phyloP scores from a whole-genome alignment of 1,140 invertebrate species.

The Drosophila miranda region DNA sequence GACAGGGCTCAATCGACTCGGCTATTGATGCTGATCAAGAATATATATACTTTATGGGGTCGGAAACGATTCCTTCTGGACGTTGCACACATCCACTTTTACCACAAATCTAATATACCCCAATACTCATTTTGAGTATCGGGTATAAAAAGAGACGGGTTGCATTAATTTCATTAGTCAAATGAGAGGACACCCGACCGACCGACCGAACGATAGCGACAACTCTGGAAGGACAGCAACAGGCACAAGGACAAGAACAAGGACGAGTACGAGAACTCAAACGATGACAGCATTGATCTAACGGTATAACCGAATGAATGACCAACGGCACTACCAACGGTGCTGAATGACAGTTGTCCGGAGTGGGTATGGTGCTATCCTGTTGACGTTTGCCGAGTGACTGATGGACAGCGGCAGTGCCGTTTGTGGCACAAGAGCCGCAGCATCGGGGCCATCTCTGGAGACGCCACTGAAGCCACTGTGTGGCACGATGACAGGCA shows the following conservation, averaged over 20 bases:
- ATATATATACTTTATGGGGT: too few relatives aligned
- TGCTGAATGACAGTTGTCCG: slow-evolving; percentile 21
- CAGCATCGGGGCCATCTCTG: slow-evolving; percentile 15
- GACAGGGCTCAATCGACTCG: too few relatives aligned
- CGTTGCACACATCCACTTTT: too few relatives aligned
- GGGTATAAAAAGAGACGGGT: slow-evolving; percentile 51
- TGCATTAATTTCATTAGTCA: slow-evolving; percentile 75
- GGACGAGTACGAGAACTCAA: too few relatives aligned
- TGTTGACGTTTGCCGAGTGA: slow-evolving; percentile 62
- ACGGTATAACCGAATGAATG: slow-evolving; percentile 8
- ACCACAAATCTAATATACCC: too few relatives aligned
- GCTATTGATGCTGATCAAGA: too few relatives aligned
- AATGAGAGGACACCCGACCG: slow-evolving; percentile 12
- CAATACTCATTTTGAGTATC: too few relatives aligned
- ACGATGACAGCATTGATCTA: slow-evolving; percentile 30
- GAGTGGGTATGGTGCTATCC: slow-evolving; percentile 37
- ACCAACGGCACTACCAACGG: neutral
- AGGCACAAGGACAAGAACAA: slow-evolving; percentile 40
- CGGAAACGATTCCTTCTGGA: too few relatives aligned
- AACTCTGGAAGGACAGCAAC: slow-evolving; percentile 13
- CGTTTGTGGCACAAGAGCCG: slow-evolving; percentile 57
- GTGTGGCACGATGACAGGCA: too few relatives aligned
- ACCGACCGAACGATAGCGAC: neutral
- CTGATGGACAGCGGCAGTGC: slow-evolving; percentile 42
- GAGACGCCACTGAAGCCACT: slow-evolving; percentile 11